These are phyloP conservation scores for Dermatophagoides farinae DNA, from an alignment of 1,140 invertebrate genomes.

Conservation along the genomic window DNA sequence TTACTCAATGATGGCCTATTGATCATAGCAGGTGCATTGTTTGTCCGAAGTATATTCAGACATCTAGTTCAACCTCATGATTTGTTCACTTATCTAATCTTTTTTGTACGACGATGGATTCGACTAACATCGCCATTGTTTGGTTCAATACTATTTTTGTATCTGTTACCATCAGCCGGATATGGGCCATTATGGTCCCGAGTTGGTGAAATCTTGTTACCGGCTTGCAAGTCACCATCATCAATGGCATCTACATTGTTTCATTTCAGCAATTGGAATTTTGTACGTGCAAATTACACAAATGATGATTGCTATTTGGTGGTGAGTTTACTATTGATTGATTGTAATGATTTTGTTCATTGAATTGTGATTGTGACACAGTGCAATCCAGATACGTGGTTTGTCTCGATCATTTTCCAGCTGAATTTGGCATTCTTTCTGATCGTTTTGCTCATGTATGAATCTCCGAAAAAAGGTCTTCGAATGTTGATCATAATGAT, in stretches of 20 bases:
- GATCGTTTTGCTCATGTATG: background rate
- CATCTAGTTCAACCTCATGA: background rate
- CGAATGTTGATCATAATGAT: background rate
- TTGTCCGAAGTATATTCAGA: slow-evolving; percentile 1
- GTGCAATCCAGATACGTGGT: slow-evolving; percentile 6
- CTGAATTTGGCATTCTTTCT: background rate
- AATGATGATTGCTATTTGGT: background rate
- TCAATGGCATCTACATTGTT: background rate
- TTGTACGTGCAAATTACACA: background rate
- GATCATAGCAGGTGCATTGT: background rate
- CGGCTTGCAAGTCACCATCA: background rate
- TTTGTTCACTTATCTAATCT: background rate
- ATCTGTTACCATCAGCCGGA: background rate
- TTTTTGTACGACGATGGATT: background rate
- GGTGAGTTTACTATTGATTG: background rate
- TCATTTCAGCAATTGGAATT: slow-evolving; percentile 5
- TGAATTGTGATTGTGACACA: background rate
- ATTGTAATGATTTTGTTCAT: background rate
- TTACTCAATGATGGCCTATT: slow-evolving; percentile 1
- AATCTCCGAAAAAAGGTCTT: background rate
- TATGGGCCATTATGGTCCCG: background rate
- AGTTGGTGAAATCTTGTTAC: background rate
- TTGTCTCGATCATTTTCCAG: slow-evolving; percentile 3
- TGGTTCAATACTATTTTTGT: background rate
- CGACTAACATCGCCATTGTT: background rate